These are phyloP conservation scores for Enteromius afrohamiltoni DNA, from an alignment of 2,797 vertebrate species.

Conservation along the genomic window DNA sequence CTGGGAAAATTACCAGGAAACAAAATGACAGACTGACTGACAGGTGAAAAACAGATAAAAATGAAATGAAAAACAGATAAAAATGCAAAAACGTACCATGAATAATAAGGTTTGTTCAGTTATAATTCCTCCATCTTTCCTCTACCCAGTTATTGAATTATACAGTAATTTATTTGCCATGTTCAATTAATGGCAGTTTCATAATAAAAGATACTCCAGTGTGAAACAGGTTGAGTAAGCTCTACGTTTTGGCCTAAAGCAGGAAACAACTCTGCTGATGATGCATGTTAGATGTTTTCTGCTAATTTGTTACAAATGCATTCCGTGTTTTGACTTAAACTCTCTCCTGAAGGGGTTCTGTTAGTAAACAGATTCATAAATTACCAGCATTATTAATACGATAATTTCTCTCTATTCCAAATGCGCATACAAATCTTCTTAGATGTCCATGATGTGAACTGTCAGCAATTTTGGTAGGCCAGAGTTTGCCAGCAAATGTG, in stretches of 20 bases:
- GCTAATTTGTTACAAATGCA: conserved; percentile 53
- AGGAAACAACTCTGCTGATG: conserved; percentile 45
- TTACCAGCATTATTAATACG: conserved; percentile 50
- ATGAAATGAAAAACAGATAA: conserved; percentile 27
- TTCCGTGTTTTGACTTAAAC: conserved; percentile 45
- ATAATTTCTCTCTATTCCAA: conserved; percentile 27
- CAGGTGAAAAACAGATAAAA: conserved; percentile 1
- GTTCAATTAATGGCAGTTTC: conserved; percentile 37
- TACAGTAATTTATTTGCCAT: conserved; percentile 38
- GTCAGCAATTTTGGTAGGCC: conserved; percentile 35
- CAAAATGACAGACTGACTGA: conserved; percentile 24
- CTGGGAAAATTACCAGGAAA: not conserved
- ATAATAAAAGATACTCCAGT: conserved; percentile 42
- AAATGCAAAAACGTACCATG: conserved; percentile 12
- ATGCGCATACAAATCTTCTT: conserved; percentile 24
- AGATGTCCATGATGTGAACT: conserved; percentile 1
- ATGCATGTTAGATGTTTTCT: conserved; percentile 53
- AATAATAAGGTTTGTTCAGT: not conserved
- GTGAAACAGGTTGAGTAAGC: not conserved
- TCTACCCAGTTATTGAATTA: conserved; percentile 23
- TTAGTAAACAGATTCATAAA: conserved; percentile 58
- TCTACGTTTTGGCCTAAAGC: conserved; percentile 38
- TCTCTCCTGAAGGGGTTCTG: conserved; percentile 49
- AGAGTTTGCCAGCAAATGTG: not conserved
- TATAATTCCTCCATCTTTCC: not conserved